A percentile compares a stretch with the other conserved stretches of the same genome.
phyloP scores from a whole-genome alignment of 2,113 vertebrate species.

The Peromyscus californicus region DNA sequence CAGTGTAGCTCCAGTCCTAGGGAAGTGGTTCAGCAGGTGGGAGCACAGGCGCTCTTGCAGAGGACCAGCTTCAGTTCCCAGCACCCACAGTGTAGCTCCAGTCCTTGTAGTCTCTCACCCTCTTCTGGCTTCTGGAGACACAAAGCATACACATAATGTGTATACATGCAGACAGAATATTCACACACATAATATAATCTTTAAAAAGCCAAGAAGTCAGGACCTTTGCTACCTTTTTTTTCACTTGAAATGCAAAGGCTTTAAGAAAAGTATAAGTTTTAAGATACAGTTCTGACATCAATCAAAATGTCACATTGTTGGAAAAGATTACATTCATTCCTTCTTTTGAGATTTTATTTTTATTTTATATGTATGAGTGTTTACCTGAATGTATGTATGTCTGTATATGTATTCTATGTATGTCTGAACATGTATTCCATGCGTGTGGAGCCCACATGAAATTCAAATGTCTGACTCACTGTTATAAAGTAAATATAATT shows the following conservation, averaged over 20 bases:
- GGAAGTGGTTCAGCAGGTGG: neutral
- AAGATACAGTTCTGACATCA: constrained; percentile 12
- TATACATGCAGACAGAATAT: neutral
- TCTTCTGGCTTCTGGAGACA: neutral
- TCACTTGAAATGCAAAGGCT: constrained; percentile 36
- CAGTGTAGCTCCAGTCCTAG: neutral
- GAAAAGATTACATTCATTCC: constrained; percentile 46
- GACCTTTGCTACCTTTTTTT: constrained; percentile 24
- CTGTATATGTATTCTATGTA: neutral
- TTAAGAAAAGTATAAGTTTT: constrained; percentile 45
- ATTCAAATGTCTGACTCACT: neutral
- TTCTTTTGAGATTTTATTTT: neutral
- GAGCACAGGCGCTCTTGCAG: neutral
- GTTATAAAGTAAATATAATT: neutral
- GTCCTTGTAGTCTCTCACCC: neutral
- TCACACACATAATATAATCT: neutral
- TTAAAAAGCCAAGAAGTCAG: neutral
- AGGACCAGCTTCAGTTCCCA: neutral
- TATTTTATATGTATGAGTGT: neutral
- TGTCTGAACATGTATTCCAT: neutral
- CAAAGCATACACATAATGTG: neutral
- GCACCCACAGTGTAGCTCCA: neutral
- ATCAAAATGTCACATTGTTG: constrained; percentile 51
- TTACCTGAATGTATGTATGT: neutral
- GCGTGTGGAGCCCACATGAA: neutral